Base-by-base conservation (phyloP, 2,888 invertebrate genomes). In the Frankliniella intonsa region DNA sequence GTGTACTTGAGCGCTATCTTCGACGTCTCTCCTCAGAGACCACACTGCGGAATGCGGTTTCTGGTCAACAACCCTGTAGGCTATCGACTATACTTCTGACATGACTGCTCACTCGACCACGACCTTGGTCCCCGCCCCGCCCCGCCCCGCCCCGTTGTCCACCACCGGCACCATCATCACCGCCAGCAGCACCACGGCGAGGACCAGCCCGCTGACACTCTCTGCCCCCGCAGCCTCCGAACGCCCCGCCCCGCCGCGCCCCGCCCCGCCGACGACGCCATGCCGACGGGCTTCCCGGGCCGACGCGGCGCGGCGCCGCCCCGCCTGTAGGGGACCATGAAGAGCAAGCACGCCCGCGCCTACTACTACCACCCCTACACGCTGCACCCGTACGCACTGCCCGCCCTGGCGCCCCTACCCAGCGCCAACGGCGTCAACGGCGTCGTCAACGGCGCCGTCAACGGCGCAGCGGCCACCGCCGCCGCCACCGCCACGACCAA, bases 331-430 rank as follows among this genome's bases (percentile, higher is more conserved):
- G 3, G 38, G 88, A 88, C 88, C 84, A 88, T 87, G 87, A 88
- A 88, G 84, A 88, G 87, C 84, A 86, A 87, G 84, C 88, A 88
- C 85, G 87, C 86, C 83, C 86, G 86, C 85, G 88, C 87, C 80
- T 85, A 86, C 81, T 85, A 84, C 84, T 86, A 87, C 83, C 85
- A 86, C 83, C 85, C 85, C 83, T 85, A 86, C 51, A 86, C 86
- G 83, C 84, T 86, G 83, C 87, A 87, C 85, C 69, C 69, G 22
- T 76, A 76, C 69, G 69, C 69, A 11, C 22, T 76, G 69, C 69
- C 69, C 25, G 69, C 69, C 69, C 11, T 22, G 25, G 22, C 25
- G 22, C 22, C 25, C 25, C 22, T 76, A 22, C 9, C 69, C 69
- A 76, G 62, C 62, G 62, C 19, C 62, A 14, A n/a, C 62, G 19